Evolutionary conservation across 2,797 vertebrate genomes (phyloP), one percentile per base, ranked within the genome.

Genomic region (Mormyrus hasselquistii): DNA sequence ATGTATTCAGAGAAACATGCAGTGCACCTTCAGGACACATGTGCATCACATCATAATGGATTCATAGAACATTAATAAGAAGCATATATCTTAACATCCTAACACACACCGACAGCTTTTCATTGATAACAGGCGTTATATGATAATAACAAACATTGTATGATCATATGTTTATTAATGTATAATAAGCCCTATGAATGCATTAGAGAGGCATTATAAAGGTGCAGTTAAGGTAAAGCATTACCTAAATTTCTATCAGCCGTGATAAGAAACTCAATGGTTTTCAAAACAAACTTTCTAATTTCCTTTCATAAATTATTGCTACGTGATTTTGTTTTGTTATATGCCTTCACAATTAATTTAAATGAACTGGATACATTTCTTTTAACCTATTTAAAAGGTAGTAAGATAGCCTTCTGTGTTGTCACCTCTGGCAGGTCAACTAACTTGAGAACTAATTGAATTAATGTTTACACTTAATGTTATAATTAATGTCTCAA

Each of bases 371-470:
- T 76, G 34, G 38, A 76, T 38, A 76, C 69, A 41, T 41, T 76
- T 16, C 29, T 79, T 73, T 14, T 79, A 44, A 41, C 73, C 19
- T 79, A 44, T 44, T 79, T 44, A 16, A 16, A 79, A 79, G 73
- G 41, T n/a, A 79, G 73, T 5, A 79, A 79, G 38, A 19, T n/a
- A 79, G 16, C 12, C 10, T 69, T 69, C 65, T 34, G 25, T 14
- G 29, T 44, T 79, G 41, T 89, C 87, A 89, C 86, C 90, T 87
- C 88, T 22, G 82, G 86, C 59, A 52, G 55, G 73, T 79, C 73
- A 44, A 44, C 73, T 79, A 79, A 19, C 73, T 2, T 19, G 38
- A 79, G 38, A 79, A 79, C 34, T 44, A 79, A 79, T 44, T 44
- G 34, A 79, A 41, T 79, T 79, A 79, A 79, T 41, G 41, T 16